Percentiles rank a stretch among this genome's conserved stretches.
phyloP scores from a whole-genome alignment of 1,140 invertebrate genomes.

The Ganaspis sp. region DNA sequence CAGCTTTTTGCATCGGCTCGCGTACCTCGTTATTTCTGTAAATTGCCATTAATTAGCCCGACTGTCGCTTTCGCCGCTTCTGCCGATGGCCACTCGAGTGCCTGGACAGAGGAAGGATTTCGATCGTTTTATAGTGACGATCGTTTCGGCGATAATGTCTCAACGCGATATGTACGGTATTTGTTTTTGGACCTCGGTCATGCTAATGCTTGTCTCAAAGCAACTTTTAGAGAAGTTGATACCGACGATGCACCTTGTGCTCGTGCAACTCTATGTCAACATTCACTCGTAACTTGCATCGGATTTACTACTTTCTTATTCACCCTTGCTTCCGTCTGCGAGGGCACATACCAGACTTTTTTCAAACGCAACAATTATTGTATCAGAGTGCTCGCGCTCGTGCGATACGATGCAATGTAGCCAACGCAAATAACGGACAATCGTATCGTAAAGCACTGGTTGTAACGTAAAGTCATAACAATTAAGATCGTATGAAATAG shows the following conservation, averaged over 20 bases:
- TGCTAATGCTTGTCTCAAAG: neutral
- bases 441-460: slow-evolving; percentile 60
- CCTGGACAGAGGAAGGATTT: neutral
- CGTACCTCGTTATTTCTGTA: slow-evolving; percentile 57
- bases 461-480: slow-evolving; percentile 62
- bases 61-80: slow-evolving; percentile 33
- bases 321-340: slow-evolving; percentile 51
- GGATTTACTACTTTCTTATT: slow-evolving; percentile 53
- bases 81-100: neutral
- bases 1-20: slow-evolving; percentile 42
- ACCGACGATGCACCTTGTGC: neutral
- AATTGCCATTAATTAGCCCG: slow-evolving; percentile 59
- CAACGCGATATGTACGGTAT: slow-evolving; percentile 5
- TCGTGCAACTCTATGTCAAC: neutral
- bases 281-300: slow-evolving; percentile 11
- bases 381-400: slow-evolving; percentile 53
- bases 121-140: slow-evolving; percentile 34
- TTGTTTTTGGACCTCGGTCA: neutral
- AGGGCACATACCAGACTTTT: slow-evolving; percentile 50
- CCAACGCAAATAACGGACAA: no score
- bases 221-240: neutral
- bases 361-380: slow-evolving; percentile 64
- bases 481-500: slow-evolving; percentile 58
- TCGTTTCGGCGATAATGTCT: slow-evolving; percentile 24
- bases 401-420: slow-evolving; percentile 48